These are phyloP conservation scores for Petrolisthes manimaculis DNA, from an alignment of 2,888 invertebrate genomes.

Conservation along the genomic window DNA sequence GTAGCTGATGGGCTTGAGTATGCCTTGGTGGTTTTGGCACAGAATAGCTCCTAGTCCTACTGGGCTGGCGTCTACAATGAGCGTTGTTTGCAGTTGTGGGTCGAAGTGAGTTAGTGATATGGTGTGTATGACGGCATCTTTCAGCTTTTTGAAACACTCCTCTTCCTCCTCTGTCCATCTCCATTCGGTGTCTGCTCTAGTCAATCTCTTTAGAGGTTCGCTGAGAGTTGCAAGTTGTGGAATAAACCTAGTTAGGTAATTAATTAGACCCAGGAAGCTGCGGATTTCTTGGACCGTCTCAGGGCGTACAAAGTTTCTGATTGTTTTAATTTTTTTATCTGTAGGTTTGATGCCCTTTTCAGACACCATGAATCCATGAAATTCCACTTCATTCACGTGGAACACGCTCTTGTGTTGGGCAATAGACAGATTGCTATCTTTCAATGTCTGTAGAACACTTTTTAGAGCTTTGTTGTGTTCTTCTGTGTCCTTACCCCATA, in stretches of 20 bases:
- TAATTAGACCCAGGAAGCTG: conserved; percentile 20
- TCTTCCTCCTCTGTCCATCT: conserved; percentile 14
- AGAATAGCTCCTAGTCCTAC: conserved; percentile 25
- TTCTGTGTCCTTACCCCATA: conserved; percentile 14
- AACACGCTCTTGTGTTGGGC: conserved; percentile 29
- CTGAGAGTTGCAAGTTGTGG: conserved; percentile 8
- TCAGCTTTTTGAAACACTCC: background rate
- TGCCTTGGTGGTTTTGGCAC: conserved; percentile 23
- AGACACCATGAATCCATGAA: conserved; percentile 22
- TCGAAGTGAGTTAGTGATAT: background rate
- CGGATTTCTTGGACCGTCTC: conserved; percentile 27
- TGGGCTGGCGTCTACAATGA: conserved; percentile 5
- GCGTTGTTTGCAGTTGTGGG: conserved; percentile 16
- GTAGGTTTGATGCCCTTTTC: conserved; percentile 20
- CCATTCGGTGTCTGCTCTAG: conserved; percentile 13
- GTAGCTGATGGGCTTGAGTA: conserved; percentile 16
- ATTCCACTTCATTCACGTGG: conserved; percentile 23
- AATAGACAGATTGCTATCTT: conserved; percentile 27
- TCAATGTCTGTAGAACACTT: conserved; percentile 11
- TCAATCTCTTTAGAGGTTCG: background rate
- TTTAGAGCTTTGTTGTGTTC: conserved; percentile 21
- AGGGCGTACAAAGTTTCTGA: conserved; percentile 2
- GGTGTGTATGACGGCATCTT: background rate
- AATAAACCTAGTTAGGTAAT: conserved; percentile 3
- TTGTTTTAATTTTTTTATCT: conserved; percentile 16